phyloP scores from a whole-genome alignment of 2,797 vertebrate genomes.

The Scolopax bukidnonensis region DNA sequence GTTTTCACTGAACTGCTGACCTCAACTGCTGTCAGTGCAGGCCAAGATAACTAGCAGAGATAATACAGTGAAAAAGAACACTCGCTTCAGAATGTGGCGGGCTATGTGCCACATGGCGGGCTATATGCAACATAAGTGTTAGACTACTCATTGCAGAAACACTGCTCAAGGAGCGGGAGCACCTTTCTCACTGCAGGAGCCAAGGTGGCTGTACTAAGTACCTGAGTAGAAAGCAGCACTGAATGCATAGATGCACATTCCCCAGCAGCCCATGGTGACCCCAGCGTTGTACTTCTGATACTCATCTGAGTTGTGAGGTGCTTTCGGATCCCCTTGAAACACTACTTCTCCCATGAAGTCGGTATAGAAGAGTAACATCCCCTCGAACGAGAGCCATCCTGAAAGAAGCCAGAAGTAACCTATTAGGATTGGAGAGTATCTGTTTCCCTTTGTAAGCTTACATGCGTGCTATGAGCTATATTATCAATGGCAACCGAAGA shows the following conservation, averaged over 20 bases:
- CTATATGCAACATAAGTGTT: not conserved
- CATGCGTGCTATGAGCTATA: not conserved
- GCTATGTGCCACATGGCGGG: not conserved
- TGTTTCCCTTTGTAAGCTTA: not conserved
- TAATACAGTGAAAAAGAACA: not conserved
- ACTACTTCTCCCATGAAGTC: conserved; percentile 99
- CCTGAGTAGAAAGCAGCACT: conserved; percentile 98
- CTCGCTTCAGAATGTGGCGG: not conserved
- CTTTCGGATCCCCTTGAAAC: conserved; percentile 94
- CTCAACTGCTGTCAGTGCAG: not conserved
- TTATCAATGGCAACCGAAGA: not conserved
- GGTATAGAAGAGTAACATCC: conserved; percentile 98
- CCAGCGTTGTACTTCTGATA: conserved; percentile 90
- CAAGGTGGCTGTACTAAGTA: conserved; percentile 30
- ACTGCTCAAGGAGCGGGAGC: not conserved
- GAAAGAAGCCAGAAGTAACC: not conserved
- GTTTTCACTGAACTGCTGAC: not conserved
- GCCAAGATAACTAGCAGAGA: not conserved
- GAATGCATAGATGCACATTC: conserved; percentile 98
- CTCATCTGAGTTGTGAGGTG: conserved; percentile 89
- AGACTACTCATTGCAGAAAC: not conserved
- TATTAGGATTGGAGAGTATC: not conserved
- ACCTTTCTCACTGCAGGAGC: not conserved
- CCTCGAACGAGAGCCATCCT: conserved; percentile 99
- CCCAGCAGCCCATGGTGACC: conserved; percentile 98